phyloP scores from a whole-genome alignment of 2,113 vertebrate genomes.

The Bothrops jararaca region DNA sequence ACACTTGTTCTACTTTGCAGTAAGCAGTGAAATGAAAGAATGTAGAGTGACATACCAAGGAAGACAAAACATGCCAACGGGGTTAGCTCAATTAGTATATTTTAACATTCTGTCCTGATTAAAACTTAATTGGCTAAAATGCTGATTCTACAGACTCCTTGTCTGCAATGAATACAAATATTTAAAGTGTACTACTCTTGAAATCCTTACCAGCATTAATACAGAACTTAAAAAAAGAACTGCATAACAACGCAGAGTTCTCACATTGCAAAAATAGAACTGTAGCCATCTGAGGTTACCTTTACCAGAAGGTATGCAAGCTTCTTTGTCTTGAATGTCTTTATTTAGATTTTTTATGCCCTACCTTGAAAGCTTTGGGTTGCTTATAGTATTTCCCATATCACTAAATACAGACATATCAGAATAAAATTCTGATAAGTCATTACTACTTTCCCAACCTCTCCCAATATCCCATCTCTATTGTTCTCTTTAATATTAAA shows the following conservation, averaged over 20 bases:
- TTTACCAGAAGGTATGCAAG: neutral
- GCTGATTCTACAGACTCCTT: conserved; percentile 53
- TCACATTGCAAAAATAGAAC: conserved; percentile 19
- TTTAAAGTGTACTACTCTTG: conserved; percentile 59
- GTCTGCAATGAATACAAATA: conserved; percentile 62
- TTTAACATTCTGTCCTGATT: conserved; percentile 65
- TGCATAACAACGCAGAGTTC: conserved; percentile 46
- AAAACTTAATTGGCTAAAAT: conserved; percentile 61
- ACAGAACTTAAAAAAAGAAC: conserved; percentile 43
- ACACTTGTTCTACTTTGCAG: conserved; percentile 2
- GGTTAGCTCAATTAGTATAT: conserved; percentile 58
- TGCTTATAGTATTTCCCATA: conserved; percentile 19
- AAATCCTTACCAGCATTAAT: conserved; percentile 37
- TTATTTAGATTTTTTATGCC: conserved; percentile 16
- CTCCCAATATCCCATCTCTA: neutral
- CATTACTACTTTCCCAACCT: neutral
- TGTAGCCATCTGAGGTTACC: neutral
- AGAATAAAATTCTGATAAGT: conserved; percentile 5
- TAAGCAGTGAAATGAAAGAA: conserved; percentile 14
- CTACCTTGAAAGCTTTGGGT: neutral
- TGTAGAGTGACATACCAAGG: conserved; percentile 22
- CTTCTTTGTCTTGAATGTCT: neutral
- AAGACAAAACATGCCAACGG: conserved; percentile 41
- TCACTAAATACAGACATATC: conserved; percentile 7
- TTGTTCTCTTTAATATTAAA: neutral